Evolutionary conservation across 2,113 vertebrate genomes (phyloP).

Genomic region (Larimichthys polyactis): DNA sequence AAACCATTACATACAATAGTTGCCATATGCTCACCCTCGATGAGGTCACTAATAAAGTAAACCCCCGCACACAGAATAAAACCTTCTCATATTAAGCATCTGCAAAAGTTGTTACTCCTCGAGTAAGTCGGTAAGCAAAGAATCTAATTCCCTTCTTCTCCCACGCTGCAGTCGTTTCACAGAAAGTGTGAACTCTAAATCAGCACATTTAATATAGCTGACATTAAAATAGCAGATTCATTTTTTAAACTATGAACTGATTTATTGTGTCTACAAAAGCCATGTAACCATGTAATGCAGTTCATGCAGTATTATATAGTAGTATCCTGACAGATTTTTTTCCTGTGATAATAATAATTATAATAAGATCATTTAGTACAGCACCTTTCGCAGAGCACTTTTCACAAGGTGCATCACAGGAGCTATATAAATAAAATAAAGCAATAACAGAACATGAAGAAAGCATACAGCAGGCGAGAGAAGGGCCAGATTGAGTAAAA

Average conservation of each 20-base stretch:
- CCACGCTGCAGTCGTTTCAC: constrained; percentile 46
- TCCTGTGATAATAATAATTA: background rate
- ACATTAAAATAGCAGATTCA: background rate
- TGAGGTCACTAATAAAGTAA: constrained; percentile 67
- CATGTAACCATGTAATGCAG: background rate
- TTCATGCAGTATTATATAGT: background rate
- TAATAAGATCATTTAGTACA: too few species aligned
- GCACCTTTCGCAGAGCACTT: too few species aligned
- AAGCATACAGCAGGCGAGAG: too few species aligned
- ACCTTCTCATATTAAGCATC: constrained; percentile 61
- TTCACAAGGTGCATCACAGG: too few species aligned
- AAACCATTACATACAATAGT: constrained; percentile 11
- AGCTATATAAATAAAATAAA: too few species aligned
- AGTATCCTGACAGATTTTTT: background rate
- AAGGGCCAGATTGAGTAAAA: too few species aligned
- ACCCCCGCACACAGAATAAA: constrained; percentile 50
- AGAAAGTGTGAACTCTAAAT: constrained; percentile 46
- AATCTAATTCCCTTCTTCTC: constrained; percentile 56
- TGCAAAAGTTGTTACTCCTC: constrained; percentile 59
- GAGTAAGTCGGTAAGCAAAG: constrained; percentile 38
- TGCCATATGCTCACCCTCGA: constrained; percentile 52
- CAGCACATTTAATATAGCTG: background rate
- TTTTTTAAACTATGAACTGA: background rate
- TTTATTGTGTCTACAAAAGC: background rate
- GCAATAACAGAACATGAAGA: too few species aligned